phyloP scores from a whole-genome alignment of 1,140 invertebrate species.

The Drosophila lacteicornis region DNA sequence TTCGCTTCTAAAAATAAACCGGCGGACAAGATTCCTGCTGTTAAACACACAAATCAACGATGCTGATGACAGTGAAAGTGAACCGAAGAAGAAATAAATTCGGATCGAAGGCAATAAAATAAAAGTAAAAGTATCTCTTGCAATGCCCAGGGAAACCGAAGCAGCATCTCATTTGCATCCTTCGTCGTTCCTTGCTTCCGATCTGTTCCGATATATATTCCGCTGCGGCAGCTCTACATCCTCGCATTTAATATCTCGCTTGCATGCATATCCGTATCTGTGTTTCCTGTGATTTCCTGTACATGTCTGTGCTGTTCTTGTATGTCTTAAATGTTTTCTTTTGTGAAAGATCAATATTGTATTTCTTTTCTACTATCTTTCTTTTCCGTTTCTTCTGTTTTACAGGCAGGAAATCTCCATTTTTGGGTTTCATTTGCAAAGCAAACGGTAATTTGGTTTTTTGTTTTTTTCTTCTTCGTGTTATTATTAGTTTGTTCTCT shows the following conservation, averaged over 20 bases:
- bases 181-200: background rate
- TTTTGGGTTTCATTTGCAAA: constrained; percentile 85
- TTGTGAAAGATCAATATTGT: constrained; percentile 45
- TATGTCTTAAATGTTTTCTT: constrained; percentile 32
- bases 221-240: background rate
- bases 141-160: background rate
- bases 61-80: constrained; percentile 59
- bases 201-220: background rate
- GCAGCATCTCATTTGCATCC: constrained; percentile 23
- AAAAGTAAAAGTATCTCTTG: constrained; percentile 41
- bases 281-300: background rate
- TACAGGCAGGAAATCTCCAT: constrained; percentile 85
- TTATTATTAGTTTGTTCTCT: constrained; percentile 47
- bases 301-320: constrained; percentile 18
- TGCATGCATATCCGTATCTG: constrained; percentile 20
- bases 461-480: constrained; percentile 25
- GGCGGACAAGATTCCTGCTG: constrained; percentile 42
- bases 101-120: constrained; percentile 27
- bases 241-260: constrained; percentile 9
- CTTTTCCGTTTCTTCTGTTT: constrained; percentile 71
- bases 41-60: constrained; percentile 45
- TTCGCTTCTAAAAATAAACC: constrained; percentile 54
- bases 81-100: constrained; percentile 38
- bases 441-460: constrained; percentile 81
- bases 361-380: constrained; percentile 70